Base-by-base conservation (phyloP, 2,888 invertebrate genomes). In the Candidula unifasciata region DNA sequence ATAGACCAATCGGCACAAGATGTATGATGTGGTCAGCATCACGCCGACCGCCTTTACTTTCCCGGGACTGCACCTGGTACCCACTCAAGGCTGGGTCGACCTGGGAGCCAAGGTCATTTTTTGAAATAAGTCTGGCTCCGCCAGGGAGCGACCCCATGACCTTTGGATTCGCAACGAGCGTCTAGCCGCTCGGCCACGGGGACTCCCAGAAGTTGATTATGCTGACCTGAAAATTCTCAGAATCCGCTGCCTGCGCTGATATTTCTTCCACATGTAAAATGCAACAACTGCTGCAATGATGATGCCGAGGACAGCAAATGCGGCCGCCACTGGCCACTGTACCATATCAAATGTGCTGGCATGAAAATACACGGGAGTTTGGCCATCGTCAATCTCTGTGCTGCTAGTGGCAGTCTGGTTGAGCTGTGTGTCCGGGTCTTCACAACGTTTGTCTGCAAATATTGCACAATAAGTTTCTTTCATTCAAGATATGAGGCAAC, bases 261-360 rank as follows among this genome's bases (percentile, higher is more conserved):
- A 77, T 64, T 82, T 82, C n/a, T 76, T 82, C 82, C 82, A 82
- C 76, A 77, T 76, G 77, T 82, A 82, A 33, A 82, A 77, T 66
- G 82, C 82, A 76, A 77, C 77, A 76, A 76, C 77, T n/a, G 77
- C 77, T 68, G 37, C 60, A 66, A 82, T 77, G 52, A 77, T 33
- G 30, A 82, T n/a, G 30, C 66, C 77, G 18, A 54, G 77, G 33
- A 54, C 35, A 33, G 77, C 54, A 77, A 82, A 77, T 24, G 68
- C 54, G 0, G 77, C 52, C 13, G 76, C 82, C 27, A 82, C 52
- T 30, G 82, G 52, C 76, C 82, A 82, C 52, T 82, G 68, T 2
- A 77, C 35, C 24, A 74, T n/a, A 68, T 54, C 52, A 27, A 73
- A 77, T n/a, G 54, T 77, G 52, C 76, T 60, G n/a, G 66, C 35